Evolutionary conservation across 2,888 invertebrate species (phyloP).

Genomic region (Seira ritae): DNA sequence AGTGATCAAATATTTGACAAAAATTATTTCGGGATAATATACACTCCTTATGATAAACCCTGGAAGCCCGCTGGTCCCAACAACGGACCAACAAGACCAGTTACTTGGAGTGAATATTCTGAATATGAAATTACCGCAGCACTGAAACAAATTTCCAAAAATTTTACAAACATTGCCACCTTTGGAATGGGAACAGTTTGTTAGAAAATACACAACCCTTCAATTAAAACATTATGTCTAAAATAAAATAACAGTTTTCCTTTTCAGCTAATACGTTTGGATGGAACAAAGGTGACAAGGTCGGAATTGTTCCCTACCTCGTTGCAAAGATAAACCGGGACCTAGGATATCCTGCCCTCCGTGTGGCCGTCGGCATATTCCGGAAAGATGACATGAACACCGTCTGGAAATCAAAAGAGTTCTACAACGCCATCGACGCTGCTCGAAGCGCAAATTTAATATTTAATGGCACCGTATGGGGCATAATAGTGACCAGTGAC

Average conservation of each 20-base stretch:
- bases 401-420: conserved; percentile 49
- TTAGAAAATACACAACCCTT: conserved; percentile 30
- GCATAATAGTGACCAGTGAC: conserved; percentile 56
- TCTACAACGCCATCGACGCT: conserved; percentile 54
- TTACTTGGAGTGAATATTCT: conserved; percentile 42
- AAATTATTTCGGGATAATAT: conserved; percentile 58
- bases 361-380: conserved; percentile 50
- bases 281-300: conserved; percentile 54
- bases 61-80: conserved; percentile 44
- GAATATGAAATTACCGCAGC: conserved; percentile 27
- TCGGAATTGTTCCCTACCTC: conserved; percentile 29
- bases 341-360: conserved; percentile 31
- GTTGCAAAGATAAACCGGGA: conserved; percentile 55
- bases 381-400: conserved; percentile 34
- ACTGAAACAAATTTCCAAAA: conserved; percentile 33
- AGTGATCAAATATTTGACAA: conserved; percentile 40
- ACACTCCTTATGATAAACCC: conserved; percentile 58
- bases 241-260: too few relatives aligned
- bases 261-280: conserved; percentile 40
- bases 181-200: conserved; percentile 52
- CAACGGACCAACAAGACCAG: background rate
- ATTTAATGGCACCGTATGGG: conserved; percentile 60
- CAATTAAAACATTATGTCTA: background rate
- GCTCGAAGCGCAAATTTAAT: conserved; percentile 51
- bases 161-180: conserved; percentile 58